phyloP scores from a whole-genome alignment of 1,140 invertebrate genomes.

The Caenorhabditis briggsae region DNA sequence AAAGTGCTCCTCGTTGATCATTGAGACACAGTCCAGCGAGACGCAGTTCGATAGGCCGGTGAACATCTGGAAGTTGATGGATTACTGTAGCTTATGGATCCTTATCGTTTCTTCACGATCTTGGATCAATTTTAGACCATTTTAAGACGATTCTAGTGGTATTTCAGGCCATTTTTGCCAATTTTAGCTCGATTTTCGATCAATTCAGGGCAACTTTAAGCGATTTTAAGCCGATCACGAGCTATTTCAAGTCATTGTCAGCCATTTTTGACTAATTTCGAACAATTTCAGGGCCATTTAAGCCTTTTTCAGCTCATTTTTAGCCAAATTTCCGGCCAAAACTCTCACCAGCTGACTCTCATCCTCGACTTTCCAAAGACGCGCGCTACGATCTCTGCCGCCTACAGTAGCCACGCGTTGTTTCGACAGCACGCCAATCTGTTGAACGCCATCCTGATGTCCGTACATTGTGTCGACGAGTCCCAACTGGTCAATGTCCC shows the following conservation, averaged over 20 bases:
- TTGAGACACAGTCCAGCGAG: conserved; percentile 60
- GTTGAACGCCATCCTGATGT: conserved; percentile 61
- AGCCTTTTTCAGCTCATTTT: too few species aligned
- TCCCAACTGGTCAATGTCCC: conserved; percentile 66
- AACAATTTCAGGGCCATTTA: background rate
- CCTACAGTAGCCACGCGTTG: conserved; percentile 59
- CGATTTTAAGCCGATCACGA: too few species aligned
- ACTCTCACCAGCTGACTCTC: conserved; percentile 64
- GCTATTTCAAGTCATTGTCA: too few species aligned
- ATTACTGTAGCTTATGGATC: too few species aligned
- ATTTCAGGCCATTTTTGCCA: too few species aligned
- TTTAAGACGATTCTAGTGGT: too few species aligned
- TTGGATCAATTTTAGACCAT: too few species aligned
- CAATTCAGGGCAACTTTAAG: too few species aligned
- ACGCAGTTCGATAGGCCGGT: conserved; percentile 55
- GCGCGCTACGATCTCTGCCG: conserved; percentile 55
- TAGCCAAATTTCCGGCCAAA: background rate
- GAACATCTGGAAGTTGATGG: conserved; percentile 60
- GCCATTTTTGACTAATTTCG: too few species aligned
- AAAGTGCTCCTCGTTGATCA: conserved; percentile 68
- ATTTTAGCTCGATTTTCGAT: too few species aligned
- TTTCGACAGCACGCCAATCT: conserved; percentile 55
- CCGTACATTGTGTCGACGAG: conserved; percentile 67
- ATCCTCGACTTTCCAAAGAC: conserved; percentile 66
- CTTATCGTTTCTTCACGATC: too few species aligned